Evolutionary conservation across 2,113 vertebrate genomes (phyloP), one percentile per base, ranked within the genome.

Genomic region (Oryzias woworae): DNA sequence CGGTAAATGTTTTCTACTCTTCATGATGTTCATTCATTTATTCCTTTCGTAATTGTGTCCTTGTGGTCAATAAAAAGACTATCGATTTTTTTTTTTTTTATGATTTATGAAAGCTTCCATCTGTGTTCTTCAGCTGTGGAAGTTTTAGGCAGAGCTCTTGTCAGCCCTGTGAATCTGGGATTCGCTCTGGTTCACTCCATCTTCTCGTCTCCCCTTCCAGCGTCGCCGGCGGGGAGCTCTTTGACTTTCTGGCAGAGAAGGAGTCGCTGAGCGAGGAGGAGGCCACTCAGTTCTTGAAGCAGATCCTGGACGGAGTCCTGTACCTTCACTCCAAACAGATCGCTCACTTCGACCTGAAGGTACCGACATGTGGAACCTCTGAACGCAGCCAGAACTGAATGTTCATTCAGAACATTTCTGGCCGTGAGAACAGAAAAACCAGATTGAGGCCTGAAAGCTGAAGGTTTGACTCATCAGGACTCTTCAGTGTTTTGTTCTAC

Each of bases 261-360:
- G 97, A 99, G 91, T 99, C 97, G 18, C 87, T 99, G 67, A 95
- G 95, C 0, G 96, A 99, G 86, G 97, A 99, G 72, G 96, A 99
- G 79, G 97, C 97, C 67, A 98, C 97, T 0, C 96, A 98, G 88
- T 99, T 99, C 91, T 95, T 99, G 62, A 99, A 99, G 75, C 97
- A 99, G 85, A 98, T 99, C 83, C 94, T 99, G 73, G 97, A 96
- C 16, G 97, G 97, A 22, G 97, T 99, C 85, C 91, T 94, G 81
- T 99, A 98, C 90, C 94, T 99, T 47, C 97, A 99, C 86, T 94
- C 94, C 69, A 96, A 97, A 73, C 91, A 92, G 26, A 98, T 99
- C 47, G 96, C 97, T 56, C 97, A 99, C 90, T 99, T 99, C 65
- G 97, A 99, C 91, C 95, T 99, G 26, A 99, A 99, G 97, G 96